Evolutionary conservation across 2,113 vertebrate species (phyloP), one percentile per base, ranked within the genome.

Genomic region (Pseudopipra pipra): DNA sequence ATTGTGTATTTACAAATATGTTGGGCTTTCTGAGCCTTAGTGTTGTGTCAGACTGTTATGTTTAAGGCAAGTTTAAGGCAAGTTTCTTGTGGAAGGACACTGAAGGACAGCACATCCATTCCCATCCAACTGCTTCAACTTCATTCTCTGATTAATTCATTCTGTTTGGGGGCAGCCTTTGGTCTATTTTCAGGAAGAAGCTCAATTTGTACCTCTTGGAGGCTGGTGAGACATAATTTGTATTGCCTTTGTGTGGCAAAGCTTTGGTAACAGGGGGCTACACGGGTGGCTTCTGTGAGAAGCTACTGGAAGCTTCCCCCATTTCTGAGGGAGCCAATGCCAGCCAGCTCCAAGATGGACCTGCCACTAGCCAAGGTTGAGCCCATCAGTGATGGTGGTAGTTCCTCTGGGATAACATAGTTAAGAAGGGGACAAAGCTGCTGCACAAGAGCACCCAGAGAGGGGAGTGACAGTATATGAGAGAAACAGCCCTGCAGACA

Each of bases 351-450:
- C 24, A 56, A 47, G 31, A 24, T 6, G 14, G 41, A n/a, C 35
- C 31, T 28, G 8, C 9, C 0, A 1, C 33, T 65, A 30, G 30
- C 24, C 27, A n/a, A 20, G 28, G 61, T 17, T 0, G 1, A 44
- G 54, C 23, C 13, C 47, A 9, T 41, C 81, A 58, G 30, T 0
- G 0, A 13, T 11, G 12, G 35, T 35, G 15, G 6, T 49, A 10
- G 18, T 4, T 3, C 28, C 18, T 75, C 63, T 66, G 49, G 20
- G 27, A 14, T 35, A 54, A 20, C 37, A 4, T 19, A 14, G 15
- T 41, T 30, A 27, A 41, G 55, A 58, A 23, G 14, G 21, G 15
- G 5, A 22, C 21, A 37, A 85, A n/a, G 14, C 23, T 55, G 11
- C 30, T 83, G 43, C 27, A 15, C 51, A 65, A 4, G 10, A 30